phyloP scores from a whole-genome alignment of 2,888 invertebrate species.

The Quadroppia sp. region DNA sequence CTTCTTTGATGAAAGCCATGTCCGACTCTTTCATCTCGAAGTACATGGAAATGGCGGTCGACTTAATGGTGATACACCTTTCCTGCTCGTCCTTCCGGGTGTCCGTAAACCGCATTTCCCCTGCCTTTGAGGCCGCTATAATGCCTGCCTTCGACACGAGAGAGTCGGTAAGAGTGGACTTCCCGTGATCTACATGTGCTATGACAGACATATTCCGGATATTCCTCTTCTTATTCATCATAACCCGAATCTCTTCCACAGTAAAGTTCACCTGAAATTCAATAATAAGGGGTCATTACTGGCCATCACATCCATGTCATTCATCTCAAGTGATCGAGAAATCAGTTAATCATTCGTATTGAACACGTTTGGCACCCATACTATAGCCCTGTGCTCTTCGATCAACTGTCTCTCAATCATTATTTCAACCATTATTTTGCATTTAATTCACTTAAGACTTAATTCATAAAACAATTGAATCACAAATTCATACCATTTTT shows the following conservation, averaged over 20 bases:
- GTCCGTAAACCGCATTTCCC: constrained; percentile 98
- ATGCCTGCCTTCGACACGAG: constrained; percentile 99
- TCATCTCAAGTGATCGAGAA: not conserved
- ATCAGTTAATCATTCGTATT: not conserved
- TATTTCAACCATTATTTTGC: not conserved
- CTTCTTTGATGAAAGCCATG: constrained; percentile 82
- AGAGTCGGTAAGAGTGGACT: constrained; percentile 98
- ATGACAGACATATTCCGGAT: constrained; percentile 99
- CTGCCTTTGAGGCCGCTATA: constrained; percentile 97
- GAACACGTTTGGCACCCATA: not conserved
- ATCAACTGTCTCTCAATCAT: not conserved
- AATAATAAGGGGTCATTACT: not conserved
- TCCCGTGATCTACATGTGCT: constrained; percentile 99
- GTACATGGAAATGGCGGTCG: constrained; percentile 99
- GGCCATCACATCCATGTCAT: not conserved
- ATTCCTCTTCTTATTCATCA: constrained; percentile 99
- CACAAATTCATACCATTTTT: constrained; percentile 20
- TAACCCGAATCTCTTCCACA: constrained; percentile 97
- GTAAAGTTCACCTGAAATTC: constrained; percentile 90
- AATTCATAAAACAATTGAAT: not conserved
- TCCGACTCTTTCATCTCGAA: constrained; percentile 95
- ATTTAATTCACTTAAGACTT: not conserved
- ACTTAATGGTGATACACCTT: constrained; percentile 99
- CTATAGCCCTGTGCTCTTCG: not conserved
- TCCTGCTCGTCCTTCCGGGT: constrained; percentile 99